A percentile compares a stretch with the other conserved stretches of the same genome.
Evolutionary conservation across 2,888 invertebrate genomes (phyloP).

Genomic region (Cheilosia vernalis): DNA sequence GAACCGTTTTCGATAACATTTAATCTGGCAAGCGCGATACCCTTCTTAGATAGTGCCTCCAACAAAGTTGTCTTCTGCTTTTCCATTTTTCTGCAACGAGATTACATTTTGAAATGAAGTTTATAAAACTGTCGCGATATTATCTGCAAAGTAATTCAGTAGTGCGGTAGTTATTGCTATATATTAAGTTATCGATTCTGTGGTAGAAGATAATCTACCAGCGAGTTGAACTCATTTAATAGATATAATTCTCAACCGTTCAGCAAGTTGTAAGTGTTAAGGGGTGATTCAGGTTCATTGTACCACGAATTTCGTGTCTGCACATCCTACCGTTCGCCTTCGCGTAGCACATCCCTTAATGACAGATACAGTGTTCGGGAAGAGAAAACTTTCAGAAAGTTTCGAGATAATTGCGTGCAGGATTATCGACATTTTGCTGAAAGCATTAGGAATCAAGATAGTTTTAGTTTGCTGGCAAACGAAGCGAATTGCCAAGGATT

Average conservation of each 20-base stretch:
- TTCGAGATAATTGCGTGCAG: conserved; percentile 46
- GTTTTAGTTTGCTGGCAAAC: conserved; percentile 35
- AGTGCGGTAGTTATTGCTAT: neutral
- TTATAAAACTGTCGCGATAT: conserved; percentile 17
- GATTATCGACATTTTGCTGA: conserved; percentile 53
- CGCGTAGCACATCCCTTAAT: conserved; percentile 2
- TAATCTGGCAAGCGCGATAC: conserved; percentile 88
- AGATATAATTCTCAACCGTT: too few relatives aligned
- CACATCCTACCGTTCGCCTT: neutral
- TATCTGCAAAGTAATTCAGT: neutral
- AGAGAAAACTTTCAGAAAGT: conserved; percentile 14
- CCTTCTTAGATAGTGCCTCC: conserved; percentile 91
- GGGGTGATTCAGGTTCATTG: neutral
- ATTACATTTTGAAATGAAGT: conserved; percentile 22
- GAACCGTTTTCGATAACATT: conserved; percentile 81
- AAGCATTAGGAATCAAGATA: conserved; percentile 31
- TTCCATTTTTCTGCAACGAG: conserved; percentile 89
- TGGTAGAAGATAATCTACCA: too few relatives aligned
- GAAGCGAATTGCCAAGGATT: conserved; percentile 47
- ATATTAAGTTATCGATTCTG: too few relatives aligned
- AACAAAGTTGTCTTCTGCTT: conserved; percentile 91
- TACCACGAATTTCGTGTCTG: neutral
- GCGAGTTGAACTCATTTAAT: too few relatives aligned
- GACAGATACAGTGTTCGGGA: conserved; percentile 9
- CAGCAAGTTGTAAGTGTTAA: neutral